Evolutionary conservation across 2,888 invertebrate species (phyloP), one percentile per base, ranked within the genome.

Genomic region (Chelonus formosanus): DNA sequence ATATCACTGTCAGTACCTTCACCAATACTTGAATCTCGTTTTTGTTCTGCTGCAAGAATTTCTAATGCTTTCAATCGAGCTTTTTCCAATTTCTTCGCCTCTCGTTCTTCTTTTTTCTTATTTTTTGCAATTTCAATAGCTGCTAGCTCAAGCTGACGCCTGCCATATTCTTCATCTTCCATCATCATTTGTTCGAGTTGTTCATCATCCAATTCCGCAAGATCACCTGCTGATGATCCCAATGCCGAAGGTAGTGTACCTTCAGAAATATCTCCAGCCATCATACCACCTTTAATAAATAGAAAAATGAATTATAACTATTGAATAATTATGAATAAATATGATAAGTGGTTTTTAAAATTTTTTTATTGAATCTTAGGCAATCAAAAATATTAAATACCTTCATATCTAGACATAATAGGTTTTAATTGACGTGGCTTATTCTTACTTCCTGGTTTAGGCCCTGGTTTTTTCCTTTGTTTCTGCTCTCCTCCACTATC

Each of bases 141-240:
- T 0, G 86, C 86, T 35, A 87, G 70, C 68, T 87, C 86, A 3
- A 87, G 75, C 73, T 87, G 88, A 10, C 87, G 86, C 43, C 87
- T 86, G 0, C 88, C 88, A 53, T 87, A 88, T 69, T 89, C 89
- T 74, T 89, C 89, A 56, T 88, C 88, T 71, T 89, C 89, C 82
- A 89, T 88, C 88, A 89, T 87, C 75, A 87, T 87, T 60, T 81
- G 82, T 47, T 82, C 82, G 32, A 83, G 68, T 44, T 83, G 81
- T 40, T 84, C 84, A 3, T 84, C 84, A 53, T 84, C 83, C 5
- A 84, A 70, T 1, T 82, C 84, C 7, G 78, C 81, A 6, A 84
- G 71, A 45, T 82, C 84, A 0, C 77, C 78, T 2, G 83, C 72
- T 1, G 80, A 82, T 0, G 83, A 73, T 32, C 82, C 80, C 6